phyloP scores from a whole-genome alignment of 2,797 vertebrate species.

The Scarus forsteni region DNA sequence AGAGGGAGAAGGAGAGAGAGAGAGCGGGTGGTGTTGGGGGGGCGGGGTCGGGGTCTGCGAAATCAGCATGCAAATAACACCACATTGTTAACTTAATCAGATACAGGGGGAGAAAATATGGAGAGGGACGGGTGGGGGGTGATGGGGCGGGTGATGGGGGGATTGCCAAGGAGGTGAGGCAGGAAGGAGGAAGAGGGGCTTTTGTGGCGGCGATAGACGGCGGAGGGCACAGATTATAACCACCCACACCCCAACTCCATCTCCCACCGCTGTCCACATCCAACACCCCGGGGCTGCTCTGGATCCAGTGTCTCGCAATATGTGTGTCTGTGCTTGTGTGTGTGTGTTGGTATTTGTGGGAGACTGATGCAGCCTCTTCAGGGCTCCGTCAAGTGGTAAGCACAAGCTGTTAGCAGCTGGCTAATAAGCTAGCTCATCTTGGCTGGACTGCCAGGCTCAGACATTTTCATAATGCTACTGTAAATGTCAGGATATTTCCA shows the following conservation, averaged over 20 bases:
- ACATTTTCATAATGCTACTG: conserved; percentile 43
- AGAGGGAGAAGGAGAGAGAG: conserved; percentile 41
- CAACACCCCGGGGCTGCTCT: conserved; percentile 77
- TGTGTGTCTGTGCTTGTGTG: conserved; percentile 11
- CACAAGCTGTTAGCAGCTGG: conserved; percentile 41
- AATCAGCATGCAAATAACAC: conserved; percentile 99
- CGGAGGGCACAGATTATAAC: conserved; percentile 87
- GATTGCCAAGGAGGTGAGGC: conserved; percentile 86
- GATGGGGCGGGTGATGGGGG: conserved; percentile 65
- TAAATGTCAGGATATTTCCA: conserved; percentile 57
- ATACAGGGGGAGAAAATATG: conserved; percentile 94
- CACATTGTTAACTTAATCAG: conserved; percentile 99
- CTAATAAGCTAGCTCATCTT: conserved; percentile 28
- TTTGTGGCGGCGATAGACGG: conserved; percentile 79
- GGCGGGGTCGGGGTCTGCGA: conserved; percentile 90
- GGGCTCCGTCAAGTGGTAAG: conserved; percentile 57
- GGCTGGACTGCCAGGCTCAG: conserved; percentile 18
- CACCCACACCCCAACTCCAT: conserved; percentile 68
- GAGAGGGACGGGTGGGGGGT: conserved; percentile 84
- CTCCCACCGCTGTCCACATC: conserved; percentile 59
- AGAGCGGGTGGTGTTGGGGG: conserved; percentile 45
- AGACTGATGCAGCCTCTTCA: conserved; percentile 48
- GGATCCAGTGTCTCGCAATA: conserved; percentile 66
- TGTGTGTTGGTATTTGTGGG: conserved; percentile 20
- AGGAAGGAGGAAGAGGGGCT: conserved; percentile 78